phyloP scores from a whole-genome alignment of 2,113 vertebrate species.

The Emydocephalus ijimae region DNA sequence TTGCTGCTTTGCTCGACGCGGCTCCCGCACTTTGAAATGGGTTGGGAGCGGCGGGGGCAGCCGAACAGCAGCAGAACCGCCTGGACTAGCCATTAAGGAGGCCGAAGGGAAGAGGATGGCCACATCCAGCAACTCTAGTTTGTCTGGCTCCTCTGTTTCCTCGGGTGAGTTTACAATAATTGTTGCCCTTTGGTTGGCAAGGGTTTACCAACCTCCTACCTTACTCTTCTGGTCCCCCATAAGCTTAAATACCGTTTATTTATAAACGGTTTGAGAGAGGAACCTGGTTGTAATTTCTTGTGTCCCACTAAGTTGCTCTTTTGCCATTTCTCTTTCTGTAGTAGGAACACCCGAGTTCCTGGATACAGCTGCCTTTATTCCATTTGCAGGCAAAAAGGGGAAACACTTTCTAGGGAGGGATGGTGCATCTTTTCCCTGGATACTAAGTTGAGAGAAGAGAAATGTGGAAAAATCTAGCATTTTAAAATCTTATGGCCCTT shows the following conservation, averaged over 20 bases:
- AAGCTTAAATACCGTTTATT: conserved; percentile 18
- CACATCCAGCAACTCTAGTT: conserved; percentile 95
- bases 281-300: not conserved
- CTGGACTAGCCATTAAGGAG: conserved; percentile 67
- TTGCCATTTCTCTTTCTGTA: not conserved
- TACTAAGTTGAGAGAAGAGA: not conserved
- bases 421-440: not conserved
- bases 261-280: conserved; percentile 1
- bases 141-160: conserved; percentile 93
- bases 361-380: not conserved
- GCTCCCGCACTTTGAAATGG: conserved; percentile 71
- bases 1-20: conserved; percentile 54
- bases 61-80: conserved; percentile 55
- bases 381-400: not conserved
- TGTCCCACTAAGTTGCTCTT: not conserved
- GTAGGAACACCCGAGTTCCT: not conserved
- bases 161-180: conserved; percentile 81
- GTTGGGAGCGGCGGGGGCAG: conserved; percentile 60
- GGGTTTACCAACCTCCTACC: conserved; percentile 22
- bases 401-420: too few species aligned
- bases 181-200: not conserved
- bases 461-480: not conserved
- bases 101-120: conserved; percentile 77
- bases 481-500: not conserved
- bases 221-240: not conserved